phyloP scores from a whole-genome alignment of 1,140 invertebrate genomes.

The Caenorhabditis inopinata region DNA sequence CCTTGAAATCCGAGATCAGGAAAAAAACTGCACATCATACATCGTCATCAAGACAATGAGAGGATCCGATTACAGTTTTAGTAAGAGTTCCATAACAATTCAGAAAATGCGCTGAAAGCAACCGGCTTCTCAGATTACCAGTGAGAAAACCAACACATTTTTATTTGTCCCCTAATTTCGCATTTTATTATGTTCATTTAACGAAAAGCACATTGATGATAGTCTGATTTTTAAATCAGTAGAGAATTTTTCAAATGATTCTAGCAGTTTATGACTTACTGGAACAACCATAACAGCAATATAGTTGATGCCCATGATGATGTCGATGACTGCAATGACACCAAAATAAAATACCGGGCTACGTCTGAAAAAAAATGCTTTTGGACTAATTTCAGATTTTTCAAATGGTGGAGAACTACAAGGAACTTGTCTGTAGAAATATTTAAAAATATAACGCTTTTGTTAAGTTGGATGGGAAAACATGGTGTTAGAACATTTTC shows the following conservation, averaged over 20 bases:
- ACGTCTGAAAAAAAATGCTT: conserved; percentile 35
- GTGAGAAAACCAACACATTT: not conserved
- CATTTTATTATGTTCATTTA: no score
- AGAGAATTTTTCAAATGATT: no score
- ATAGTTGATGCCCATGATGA: conserved; percentile 63
- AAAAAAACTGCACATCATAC: not conserved
- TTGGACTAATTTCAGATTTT: not conserved
- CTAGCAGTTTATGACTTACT: no score
- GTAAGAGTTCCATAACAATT: not conserved
- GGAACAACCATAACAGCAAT: conserved; percentile 63
- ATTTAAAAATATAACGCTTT: no score
- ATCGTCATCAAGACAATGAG: not conserved
- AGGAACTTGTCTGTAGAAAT: no score
- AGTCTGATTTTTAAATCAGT: no score
- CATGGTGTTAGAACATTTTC: no score
- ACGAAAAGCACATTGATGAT: no score
- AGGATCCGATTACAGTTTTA: not conserved
- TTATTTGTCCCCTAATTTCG: no score
- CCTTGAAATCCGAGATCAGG: not conserved
- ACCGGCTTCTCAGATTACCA: conserved; percentile 13
- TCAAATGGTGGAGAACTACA: not conserved
- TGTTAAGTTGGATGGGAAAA: no score
- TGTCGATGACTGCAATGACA: conserved; percentile 60
- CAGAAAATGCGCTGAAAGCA: not conserved
- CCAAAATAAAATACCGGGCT: conserved; percentile 64